These are phyloP conservation scores for Disparrhopalites patrizii DNA, from an alignment of 2,888 invertebrate genomes.

Conservation along the genomic window DNA sequence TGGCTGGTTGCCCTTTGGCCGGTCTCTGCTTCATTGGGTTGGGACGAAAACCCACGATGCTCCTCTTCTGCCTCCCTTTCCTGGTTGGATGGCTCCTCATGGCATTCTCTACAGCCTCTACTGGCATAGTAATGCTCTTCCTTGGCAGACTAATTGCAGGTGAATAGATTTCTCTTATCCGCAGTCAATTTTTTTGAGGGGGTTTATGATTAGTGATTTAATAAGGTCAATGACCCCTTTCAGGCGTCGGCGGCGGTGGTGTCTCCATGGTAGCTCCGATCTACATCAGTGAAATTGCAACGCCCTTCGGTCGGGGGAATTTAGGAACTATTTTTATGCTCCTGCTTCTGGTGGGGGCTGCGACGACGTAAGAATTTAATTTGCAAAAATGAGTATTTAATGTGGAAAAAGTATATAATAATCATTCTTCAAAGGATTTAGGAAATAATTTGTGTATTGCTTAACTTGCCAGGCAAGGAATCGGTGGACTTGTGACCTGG, in stretches of 20 bases:
- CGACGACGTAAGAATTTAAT: no score
- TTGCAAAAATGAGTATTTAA: no score
- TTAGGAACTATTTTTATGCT: constrained; percentile 65
- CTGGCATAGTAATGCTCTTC: constrained; percentile 53
- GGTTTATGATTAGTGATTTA: constrained; percentile 68
- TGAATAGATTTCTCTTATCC: no score
- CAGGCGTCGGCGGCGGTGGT: no score
- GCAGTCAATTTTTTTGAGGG: constrained; percentile 53
- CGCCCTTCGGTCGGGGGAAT: constrained; percentile 70
- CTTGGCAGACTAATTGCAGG: constrained; percentile 59
- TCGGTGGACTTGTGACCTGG: constrained; percentile 64
- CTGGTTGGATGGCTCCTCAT: constrained; percentile 66
- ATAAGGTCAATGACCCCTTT: no score
- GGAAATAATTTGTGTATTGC: no score
- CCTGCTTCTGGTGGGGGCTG: constrained; percentile 57
- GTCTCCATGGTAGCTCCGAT: no score
- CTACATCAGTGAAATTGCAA: constrained; percentile 82
- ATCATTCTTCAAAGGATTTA: no score
- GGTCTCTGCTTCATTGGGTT: constrained; percentile 52
- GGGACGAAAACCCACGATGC: constrained; percentile 62
- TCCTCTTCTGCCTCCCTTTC: constrained; percentile 64
- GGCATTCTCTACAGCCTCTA: constrained; percentile 57
- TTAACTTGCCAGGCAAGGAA: no score
- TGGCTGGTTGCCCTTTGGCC: constrained; percentile 65
- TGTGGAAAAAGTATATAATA: no score